Base-by-base conservation (phyloP, 1,140 invertebrate genomes). In the Hypothenemus hampei region DNA sequence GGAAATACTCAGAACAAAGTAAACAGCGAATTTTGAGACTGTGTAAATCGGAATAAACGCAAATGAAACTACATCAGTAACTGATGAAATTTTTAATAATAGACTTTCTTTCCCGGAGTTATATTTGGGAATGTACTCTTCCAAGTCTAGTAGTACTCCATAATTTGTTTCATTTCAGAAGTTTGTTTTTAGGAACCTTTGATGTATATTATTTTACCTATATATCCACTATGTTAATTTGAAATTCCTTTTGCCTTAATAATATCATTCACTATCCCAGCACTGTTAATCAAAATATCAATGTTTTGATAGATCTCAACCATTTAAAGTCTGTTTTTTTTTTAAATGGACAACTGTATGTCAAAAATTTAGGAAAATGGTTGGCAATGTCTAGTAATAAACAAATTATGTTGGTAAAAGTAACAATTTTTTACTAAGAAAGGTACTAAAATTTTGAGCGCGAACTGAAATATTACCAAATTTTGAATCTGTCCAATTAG, bases 191-290 rank as follows among this genome's bases (percentile, higher is more conserved):
- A 29, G n/a, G n/a, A 29, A 29, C n/a, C n/a, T 7, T 29, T 29
- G 1, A 1, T 7, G n/a, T 29, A 6, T n/a, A 29, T 29, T 29
- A 6, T 7, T 29, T 29, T 29, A 7, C 26, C n/a, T 29, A n/a
- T n/a, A 6, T 7, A 7, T 29, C 6, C 64, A 78, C 77, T 49
- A 78, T 58, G 58, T 78, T 78, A 8, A 78, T 67, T 5, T 69
- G 63, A 22, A 77, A 69, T 65, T 74, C 68, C 41, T 59, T 67
- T 50, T 76, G 68, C 74, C 75, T 77, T 51, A n/a, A 69, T 65
- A 3, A 67, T 58, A 57, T 78, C 76, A 37, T 75, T 70, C 16
- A 77, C 60, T 50, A 77, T 73, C 24, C 75, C 71, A 41, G 77
- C 76, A 50, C 75, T 73, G 31, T 78, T 70, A 64, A 62, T 58